Evolutionary conservation across 1,140 invertebrate genomes (phyloP), one percentile per base, ranked within the genome.

Genomic region (Achatina immaculata): DNA sequence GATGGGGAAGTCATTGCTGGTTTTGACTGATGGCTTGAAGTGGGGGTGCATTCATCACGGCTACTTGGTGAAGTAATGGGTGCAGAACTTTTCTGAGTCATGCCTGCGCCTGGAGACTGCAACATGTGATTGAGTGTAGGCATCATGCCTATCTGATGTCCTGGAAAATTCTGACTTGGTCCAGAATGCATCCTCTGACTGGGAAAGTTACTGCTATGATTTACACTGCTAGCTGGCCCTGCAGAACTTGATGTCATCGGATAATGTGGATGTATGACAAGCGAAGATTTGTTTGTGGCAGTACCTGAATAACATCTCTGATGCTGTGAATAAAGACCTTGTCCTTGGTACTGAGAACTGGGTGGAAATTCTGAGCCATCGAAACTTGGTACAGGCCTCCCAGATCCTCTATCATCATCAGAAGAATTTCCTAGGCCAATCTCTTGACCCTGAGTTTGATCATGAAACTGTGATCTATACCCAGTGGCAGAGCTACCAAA

Each of bases 81-180:
- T 14, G 43, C 3, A 36, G 74, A 58, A 14, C 34, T 38, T 40
- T 76, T 76, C 16, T 2, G 14, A 43, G 2, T 40, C 0, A 51
- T 76, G 38, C 68, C 68, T 1, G 68, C n/a, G 28, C 58, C 36
- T 1, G 74, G n/a, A 43, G 74, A 76, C 55, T 76, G 74, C 34
- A 76, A 31, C 74, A 76, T 36, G 28, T 55, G 38, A 62, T 76
- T 76, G 28, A 76, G 74, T 40, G 74, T 62, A 38, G 74, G 55
- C 24, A 55, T 76, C 31, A 51, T 76, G 11, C 51, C 74, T 28
- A 43, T 65, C 31, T 76, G 74, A 16, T 76, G 74, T 7, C 28
- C 74, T n/a, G 74, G 74, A 43, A 76, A 76, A 7, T 14, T 38
- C 34, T 76, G 48, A 31, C 51, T 38, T 38, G 74, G 51, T 28